Base-by-base conservation (phyloP, 2,113 vertebrate species). In the Grantiella picta region DNA sequence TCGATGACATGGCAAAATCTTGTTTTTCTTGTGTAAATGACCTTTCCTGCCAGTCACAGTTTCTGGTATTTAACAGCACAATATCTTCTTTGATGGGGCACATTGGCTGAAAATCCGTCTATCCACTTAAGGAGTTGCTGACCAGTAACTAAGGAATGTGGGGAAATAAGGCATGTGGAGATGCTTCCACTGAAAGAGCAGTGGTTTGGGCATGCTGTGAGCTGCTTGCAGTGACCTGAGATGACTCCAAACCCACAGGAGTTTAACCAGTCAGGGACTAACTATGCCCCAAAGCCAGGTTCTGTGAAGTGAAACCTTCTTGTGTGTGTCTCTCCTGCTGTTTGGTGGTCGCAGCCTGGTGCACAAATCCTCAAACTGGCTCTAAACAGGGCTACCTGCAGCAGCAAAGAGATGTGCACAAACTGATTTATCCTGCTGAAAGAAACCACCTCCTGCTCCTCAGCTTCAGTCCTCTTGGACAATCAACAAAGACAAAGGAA, bases 41-140 rank as follows among this genome's bases (percentile, higher is more conserved):
- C 35, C 27, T 36, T 61, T 53, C n/a, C 63, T 77, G 42, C 68
- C 56, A 81, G 24, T 15, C 59, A 9, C 24, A 33, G 12, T 12
- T 78, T 35, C 28, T 68, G 87, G 24, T 68, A 3, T 85, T 59
- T 12, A 56, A 33, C 35, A 68, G 29, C 40, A 75, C 56, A 85
- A 11, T 15, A 49, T 56, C 13, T 71, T 29, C 69, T 78, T 44
- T 87, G 87, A 40, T 89, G 38, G 52, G 28, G 82, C 19, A 14
- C 33, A 4, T 3, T 21, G 61, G 18, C 64, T 79, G 66, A 50
- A 86, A 75, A 49, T 45, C 60, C 77, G 68, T 94, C 31, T 64
- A 7, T 33, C 33, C 52, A 36, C 1, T 3, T 3, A 9, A 38
- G 2, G 1, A 33, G 6, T 25, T 5, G 3, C 80, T 83, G 77